phyloP scores from a whole-genome alignment of 2,888 invertebrate genomes.

The Thymelicus acteon region DNA sequence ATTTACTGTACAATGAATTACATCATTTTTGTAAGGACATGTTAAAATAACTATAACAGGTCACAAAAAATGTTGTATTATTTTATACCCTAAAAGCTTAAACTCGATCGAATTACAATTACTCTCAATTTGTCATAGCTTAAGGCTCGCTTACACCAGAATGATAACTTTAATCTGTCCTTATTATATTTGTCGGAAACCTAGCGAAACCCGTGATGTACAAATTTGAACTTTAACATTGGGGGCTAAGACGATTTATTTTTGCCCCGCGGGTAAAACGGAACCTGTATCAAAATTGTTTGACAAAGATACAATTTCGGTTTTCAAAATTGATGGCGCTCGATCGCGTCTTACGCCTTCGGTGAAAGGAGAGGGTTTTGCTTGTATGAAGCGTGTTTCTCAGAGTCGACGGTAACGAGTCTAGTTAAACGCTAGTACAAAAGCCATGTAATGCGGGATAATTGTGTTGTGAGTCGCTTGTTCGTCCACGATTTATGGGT shows the following conservation, averaged over 20 bases:
- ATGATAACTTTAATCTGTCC: conserved; percentile 33
- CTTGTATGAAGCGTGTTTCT: not conserved
- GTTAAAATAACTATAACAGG: not conserved
- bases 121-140: conserved; percentile 37
- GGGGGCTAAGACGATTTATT: conserved; percentile 35
- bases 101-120: conserved; percentile 21
- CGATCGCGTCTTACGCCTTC: not conserved
- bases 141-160: conserved; percentile 30
- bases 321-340: not conserved
- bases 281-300: conserved; percentile 36
- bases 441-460: conserved; percentile 66
- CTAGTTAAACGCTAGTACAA: conserved; percentile 39
- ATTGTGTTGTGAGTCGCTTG: conserved; percentile 65
- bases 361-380: not conserved
- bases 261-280: conserved; percentile 35
- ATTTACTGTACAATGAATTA: too few species aligned
- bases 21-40: too few species aligned
- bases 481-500: conserved; percentile 63
- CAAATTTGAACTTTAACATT: conserved; percentile 37
- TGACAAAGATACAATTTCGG: conserved; percentile 17
- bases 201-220: conserved; percentile 23
- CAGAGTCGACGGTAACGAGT: not conserved
- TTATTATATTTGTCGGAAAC: conserved; percentile 34
- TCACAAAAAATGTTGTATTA: conserved; percentile 9
- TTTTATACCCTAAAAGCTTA: conserved; percentile 11